Evolutionary conservation across 2,113 vertebrate species (phyloP).

Genomic region (Sisor rabdophorus): DNA sequence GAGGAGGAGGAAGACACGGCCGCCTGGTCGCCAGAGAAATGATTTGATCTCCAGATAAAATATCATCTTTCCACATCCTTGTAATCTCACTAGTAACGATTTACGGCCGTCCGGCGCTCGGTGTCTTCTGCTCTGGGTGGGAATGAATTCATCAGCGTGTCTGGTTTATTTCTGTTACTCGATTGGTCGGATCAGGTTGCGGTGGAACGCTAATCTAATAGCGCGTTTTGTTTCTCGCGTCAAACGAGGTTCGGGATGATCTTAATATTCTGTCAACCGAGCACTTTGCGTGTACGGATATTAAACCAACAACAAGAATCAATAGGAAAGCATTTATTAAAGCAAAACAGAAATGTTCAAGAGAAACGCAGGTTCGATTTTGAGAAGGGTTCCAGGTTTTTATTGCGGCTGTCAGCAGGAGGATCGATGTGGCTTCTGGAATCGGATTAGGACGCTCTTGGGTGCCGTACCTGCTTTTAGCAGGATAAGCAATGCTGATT

Average conservation of each 20-base stretch:
- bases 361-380: background rate
- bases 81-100: slow-evolving; percentile 28
- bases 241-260: slow-evolving; percentile 4
- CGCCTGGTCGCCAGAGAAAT: background rate
- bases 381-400: background rate
- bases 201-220: slow-evolving; percentile 19
- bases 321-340: slow-evolving; percentile 27
- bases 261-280: slow-evolving; percentile 35
- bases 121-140: background rate
- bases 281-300: slow-evolving; percentile 3
- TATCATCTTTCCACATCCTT: slow-evolving; percentile 7
- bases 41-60: slow-evolving; percentile 34
- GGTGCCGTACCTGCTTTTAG: background rate
- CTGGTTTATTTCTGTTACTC: slow-evolving; percentile 16
- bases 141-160: slow-evolving; percentile 15
- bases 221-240: slow-evolving; percentile 5
- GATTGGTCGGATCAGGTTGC: background rate
- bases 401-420: slow-evolving; percentile 32
- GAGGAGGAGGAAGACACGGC: slow-evolving; percentile 2
- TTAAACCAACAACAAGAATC: slow-evolving; percentile 23
- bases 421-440: slow-evolving; percentile 3
- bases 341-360: slow-evolving; percentile 1
- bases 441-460: background rate
- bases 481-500: background rate
- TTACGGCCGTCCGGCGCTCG: background rate